Conservation (phyloP, 2,797 vertebrate species). For the Sebastes aleutianus region DNA sequence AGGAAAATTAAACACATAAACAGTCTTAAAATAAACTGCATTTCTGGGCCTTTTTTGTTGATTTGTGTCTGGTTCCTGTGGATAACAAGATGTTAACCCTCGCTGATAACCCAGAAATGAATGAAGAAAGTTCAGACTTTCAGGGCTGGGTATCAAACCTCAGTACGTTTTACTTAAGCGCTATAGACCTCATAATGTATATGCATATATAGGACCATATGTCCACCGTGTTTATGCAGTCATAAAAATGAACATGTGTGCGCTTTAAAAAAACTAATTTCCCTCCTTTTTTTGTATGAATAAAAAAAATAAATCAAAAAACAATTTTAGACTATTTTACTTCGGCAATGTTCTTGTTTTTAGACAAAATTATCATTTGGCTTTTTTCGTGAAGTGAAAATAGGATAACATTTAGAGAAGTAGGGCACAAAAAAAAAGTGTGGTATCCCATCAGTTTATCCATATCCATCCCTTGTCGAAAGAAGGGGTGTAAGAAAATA, state of each 20-base stretch:
- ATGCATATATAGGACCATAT: accelerated
- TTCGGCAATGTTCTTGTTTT: neutral
- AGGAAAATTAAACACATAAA: neutral
- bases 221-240: neutral
- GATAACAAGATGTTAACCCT: conserved; percentile 3
- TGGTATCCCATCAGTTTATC: too few species aligned
- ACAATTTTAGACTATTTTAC: neutral
- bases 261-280: neutral
- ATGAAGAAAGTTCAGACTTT: neutral
- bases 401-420: neutral
- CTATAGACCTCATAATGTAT: neutral
- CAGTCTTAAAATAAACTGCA: neutral
- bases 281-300: too few species aligned
- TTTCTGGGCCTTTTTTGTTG: neutral
- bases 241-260: neutral
- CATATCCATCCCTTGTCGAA: accelerated
- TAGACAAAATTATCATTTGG: neutral
- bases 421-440: neutral
- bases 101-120: neutral
- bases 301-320: neutral
- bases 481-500: too few species aligned
- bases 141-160: neutral
- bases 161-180: neutral
- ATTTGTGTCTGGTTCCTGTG: conserved; percentile 19
- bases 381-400: neutral